phyloP scores from a whole-genome alignment of 2,113 vertebrate genomes.

The Hippocampus comes region DNA sequence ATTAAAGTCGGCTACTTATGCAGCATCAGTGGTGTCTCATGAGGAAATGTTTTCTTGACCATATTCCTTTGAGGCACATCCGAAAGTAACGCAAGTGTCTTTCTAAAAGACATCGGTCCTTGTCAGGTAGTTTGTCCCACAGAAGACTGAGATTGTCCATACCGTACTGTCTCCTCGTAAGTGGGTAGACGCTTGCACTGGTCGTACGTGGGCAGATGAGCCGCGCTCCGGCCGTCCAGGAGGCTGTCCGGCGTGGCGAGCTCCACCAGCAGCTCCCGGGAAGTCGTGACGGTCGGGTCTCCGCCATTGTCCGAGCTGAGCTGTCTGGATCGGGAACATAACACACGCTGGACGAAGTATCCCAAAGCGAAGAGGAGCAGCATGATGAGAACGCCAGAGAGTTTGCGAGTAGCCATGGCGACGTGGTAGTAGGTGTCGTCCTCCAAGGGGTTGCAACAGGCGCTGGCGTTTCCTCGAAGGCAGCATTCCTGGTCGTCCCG shows the following conservation, averaged over 20 bases:
- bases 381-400: constrained; percentile 81
- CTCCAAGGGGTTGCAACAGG: constrained; percentile 73
- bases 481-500: constrained; percentile 77
- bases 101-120: background rate
- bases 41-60: background rate
- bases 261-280: constrained; percentile 75
- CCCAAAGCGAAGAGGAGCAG: constrained; percentile 82
- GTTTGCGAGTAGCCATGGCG: constrained; percentile 81
- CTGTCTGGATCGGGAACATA: constrained; percentile 75
- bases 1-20: constrained; percentile 1
- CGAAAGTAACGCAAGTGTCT: background rate
- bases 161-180: constrained; percentile 81
- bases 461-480: constrained; percentile 61
- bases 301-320: constrained; percentile 51
- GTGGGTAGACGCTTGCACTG: constrained; percentile 83
- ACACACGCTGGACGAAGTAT: constrained; percentile 79
- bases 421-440: constrained; percentile 78
- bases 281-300: constrained; percentile 57
- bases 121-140: constrained; percentile 18
- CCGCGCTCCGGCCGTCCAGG: constrained; percentile 20
- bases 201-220: constrained; percentile 80
- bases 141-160: background rate
- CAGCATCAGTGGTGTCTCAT: background rate
- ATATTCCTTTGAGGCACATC: background rate
- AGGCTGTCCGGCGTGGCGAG: constrained; percentile 48